phyloP scores from a whole-genome alignment of 1,140 invertebrate species.

The Lepidurus arcticus region DNA sequence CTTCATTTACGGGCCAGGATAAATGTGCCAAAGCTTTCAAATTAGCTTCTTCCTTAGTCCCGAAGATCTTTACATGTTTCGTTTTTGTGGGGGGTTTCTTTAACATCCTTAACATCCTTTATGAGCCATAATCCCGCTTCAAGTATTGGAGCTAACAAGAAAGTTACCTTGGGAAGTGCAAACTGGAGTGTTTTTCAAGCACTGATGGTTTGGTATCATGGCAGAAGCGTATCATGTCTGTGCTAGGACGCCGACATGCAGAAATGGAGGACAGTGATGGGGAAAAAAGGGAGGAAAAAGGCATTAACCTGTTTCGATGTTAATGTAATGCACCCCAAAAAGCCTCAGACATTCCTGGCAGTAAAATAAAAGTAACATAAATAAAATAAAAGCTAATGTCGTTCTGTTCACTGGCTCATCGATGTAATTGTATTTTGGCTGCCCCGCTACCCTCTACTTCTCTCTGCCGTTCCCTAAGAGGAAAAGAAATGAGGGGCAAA shows the following conservation, averaged over 20 bases:
- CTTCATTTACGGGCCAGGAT: background rate
- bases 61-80: background rate
- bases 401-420: background rate
- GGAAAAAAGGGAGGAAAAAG: background rate
- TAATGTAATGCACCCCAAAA: conserved; percentile 7
- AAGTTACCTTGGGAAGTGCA: background rate
- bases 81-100: background rate
- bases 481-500: background rate
- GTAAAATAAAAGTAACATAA: background rate
- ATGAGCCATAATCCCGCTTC: background rate
- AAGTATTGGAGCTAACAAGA: background rate
- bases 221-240: background rate
- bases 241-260: background rate
- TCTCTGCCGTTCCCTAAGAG: background rate
- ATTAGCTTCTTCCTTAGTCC: background rate
- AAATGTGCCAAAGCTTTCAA: background rate
- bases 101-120: background rate
- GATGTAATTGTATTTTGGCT: conserved; percentile 10
- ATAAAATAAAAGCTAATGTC: background rate
- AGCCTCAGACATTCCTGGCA: background rate
- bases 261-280: background rate
- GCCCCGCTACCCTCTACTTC: no score
- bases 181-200: background rate
- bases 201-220: background rate
- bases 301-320: background rate